phyloP scores from a whole-genome alignment of 2,888 invertebrate genomes.

The Scaptomyza parva region DNA sequence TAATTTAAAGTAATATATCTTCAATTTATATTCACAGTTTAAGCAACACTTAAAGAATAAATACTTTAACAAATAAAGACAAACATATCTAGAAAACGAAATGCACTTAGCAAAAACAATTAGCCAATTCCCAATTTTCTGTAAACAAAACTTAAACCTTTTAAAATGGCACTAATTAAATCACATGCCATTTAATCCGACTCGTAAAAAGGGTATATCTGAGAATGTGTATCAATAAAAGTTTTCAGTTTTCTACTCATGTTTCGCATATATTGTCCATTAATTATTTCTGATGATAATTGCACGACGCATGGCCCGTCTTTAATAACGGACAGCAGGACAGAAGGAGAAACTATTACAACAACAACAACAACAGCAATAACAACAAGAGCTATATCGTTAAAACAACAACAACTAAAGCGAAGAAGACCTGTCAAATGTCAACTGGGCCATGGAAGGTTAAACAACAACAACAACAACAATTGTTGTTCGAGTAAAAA shows the following conservation, averaged over 20 bases:
- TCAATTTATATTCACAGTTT: background rate
- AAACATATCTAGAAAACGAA: too few species aligned
- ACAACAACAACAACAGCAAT: constrained; percentile 3
- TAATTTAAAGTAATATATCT: too few species aligned
- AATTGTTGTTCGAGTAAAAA: constrained; percentile 75
- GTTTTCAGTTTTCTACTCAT: constrained; percentile 12
- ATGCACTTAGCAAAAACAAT: background rate
- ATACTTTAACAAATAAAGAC: background rate
- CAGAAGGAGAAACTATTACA: background rate
- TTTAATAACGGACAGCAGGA: constrained; percentile 27
- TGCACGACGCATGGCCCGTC: constrained; percentile 53
- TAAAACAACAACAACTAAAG: constrained; percentile 38
- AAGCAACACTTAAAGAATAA: background rate
- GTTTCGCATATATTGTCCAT: constrained; percentile 50
- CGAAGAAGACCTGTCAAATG: constrained; percentile 43
- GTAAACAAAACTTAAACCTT: background rate
- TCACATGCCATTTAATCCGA: too few species aligned
- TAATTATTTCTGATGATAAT: constrained; percentile 78
- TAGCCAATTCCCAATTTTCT: background rate
- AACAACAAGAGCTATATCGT: constrained; percentile 24
- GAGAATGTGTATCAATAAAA: background rate
- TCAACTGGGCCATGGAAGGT: constrained; percentile 45
- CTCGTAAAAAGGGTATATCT: constrained; percentile 20
- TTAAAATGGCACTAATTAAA: background rate
- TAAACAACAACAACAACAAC: constrained; percentile 47